Base-by-base conservation (phyloP, 2,797 vertebrate species). In the Eidolon dupreanum region DNA sequence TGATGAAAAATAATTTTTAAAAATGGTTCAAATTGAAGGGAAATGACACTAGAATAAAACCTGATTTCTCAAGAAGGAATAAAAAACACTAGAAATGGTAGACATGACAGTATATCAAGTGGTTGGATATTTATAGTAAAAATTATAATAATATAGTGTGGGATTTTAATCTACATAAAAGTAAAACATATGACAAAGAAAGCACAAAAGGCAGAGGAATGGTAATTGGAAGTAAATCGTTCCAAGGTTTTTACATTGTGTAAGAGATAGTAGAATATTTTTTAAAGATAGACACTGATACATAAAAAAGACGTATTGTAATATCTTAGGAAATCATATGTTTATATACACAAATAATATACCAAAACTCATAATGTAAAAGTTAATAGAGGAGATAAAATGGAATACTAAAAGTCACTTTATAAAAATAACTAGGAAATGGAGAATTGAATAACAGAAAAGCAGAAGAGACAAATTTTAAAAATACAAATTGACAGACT, bases 21-120 rank as follows among this genome's bases (percentile, higher is more conserved):
- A 49, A 92, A 68, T 31, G 55, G n/a, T 71, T 78, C 22, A 31
- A 43, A 5, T 11, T 41, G 38, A 77, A 71, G 16, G n/a, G 13
- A 93, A 88, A 89, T 78, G 46, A 77, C 17, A 78, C 11, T 46
- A 84, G 31, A 84, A 43, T 63, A 78, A 85, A 92, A 79, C 46
- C 57, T 81, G 0, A 2, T 20, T 89, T 63, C 88, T 20, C 2
- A 78, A 46, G 71, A 68, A 59, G 51, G 24, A 71, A 38, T 28
- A 38, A 74, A 78, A 41, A 70, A 53, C 22, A 22, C 6, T 41
- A 55, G 43, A 70, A 78, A 84, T 28, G 17, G 26, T n/a, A 55
- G 83, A 36, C 41, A 84, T 9, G n/a, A 13, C 46, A 46, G 3
- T 20, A 73, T 73, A 24, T 81, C 53, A 66, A 19, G 66, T 4